Percentiles rank a stretch among this genome's conserved stretches.
Evolutionary conservation across 2,888 invertebrate species (phyloP).

Genomic region (Leptinotarsa rubiginosa): DNA sequence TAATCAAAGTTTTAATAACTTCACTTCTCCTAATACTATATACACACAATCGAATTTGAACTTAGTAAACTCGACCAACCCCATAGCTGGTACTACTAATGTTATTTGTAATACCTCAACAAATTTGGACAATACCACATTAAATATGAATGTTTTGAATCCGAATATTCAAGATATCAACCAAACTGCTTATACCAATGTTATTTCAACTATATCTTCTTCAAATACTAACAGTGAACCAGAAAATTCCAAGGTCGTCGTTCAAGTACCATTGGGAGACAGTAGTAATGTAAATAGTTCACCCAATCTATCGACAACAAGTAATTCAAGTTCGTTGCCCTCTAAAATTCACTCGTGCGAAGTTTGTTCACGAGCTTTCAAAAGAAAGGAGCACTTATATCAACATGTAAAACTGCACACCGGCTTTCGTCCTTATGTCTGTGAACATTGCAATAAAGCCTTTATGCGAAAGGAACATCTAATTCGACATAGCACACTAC

Average conservation of each 20-base stretch:
- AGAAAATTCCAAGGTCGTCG: slow-evolving; percentile 23
- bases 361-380: slow-evolving; percentile 74
- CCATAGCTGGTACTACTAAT: slow-evolving; percentile 41
- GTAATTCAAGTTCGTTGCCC: slow-evolving; percentile 21
- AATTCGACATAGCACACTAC: slow-evolving; percentile 75
- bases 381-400: slow-evolving; percentile 76
- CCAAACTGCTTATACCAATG: slow-evolving; percentile 41
- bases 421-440: slow-evolving; percentile 76
- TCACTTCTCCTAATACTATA: slow-evolving; percentile 44
- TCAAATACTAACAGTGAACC: slow-evolving; percentile 19
- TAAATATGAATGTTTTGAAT: slow-evolving; percentile 52
- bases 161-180: slow-evolving; percentile 44
- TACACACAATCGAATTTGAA: slow-evolving; percentile 49
- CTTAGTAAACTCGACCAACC: slow-evolving; percentile 41
- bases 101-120: slow-evolving; percentile 49
- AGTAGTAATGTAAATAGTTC: slow-evolving; percentile 32
- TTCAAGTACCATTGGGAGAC: slow-evolving; percentile 26
- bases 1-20: slow-evolving; percentile 51
- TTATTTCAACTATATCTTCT: slow-evolving; percentile 35
- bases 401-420: slow-evolving; percentile 77
- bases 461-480: slow-evolving; percentile 79
- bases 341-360: slow-evolving; percentile 66
- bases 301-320: not conserved
- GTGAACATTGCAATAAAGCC: slow-evolving; percentile 74
- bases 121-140: slow-evolving; percentile 48